Evolutionary conservation across 2,113 vertebrate species (phyloP).

Genomic region (Micromys minutus): DNA sequence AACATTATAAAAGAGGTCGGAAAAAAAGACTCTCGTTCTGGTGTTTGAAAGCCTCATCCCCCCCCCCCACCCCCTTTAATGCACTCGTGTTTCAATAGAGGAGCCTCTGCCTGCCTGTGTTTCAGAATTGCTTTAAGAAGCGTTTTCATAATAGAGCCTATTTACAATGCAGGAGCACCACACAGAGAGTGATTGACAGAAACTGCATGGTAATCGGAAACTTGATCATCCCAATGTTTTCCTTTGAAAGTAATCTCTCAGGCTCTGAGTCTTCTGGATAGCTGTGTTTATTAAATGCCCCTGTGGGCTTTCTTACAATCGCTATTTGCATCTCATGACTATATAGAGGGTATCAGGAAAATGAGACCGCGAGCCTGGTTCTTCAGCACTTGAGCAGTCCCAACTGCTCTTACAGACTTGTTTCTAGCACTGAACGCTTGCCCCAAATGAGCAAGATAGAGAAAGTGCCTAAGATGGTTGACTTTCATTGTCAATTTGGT

Average conservation of each 20-base stretch:
- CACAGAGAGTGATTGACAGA: background rate
- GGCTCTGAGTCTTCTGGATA: background rate
- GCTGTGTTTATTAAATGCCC: background rate
- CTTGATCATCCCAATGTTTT: background rate
- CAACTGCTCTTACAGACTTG: too few relatives aligned
- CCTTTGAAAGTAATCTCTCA: background rate
- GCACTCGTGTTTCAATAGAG: too few relatives aligned
- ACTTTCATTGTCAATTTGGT: background rate
- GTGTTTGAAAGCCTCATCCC: background rate
- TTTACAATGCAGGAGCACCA: background rate
- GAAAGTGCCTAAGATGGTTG: too few relatives aligned
- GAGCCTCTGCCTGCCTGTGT: background rate
- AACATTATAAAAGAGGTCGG: background rate
- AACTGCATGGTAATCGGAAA: background rate
- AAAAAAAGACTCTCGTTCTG: background rate
- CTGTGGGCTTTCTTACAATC: background rate
- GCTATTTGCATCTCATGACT: background rate
- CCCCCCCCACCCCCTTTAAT: background rate
- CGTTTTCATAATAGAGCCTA: background rate
- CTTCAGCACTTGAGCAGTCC: background rate
- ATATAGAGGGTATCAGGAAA: background rate
- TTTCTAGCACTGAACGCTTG: background rate
- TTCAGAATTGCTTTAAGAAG: constrained; percentile 3
- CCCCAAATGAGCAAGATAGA: background rate
- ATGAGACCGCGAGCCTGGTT: background rate